phyloP scores from a whole-genome alignment of 2,888 invertebrate species.

The Acronicta aceris region DNA sequence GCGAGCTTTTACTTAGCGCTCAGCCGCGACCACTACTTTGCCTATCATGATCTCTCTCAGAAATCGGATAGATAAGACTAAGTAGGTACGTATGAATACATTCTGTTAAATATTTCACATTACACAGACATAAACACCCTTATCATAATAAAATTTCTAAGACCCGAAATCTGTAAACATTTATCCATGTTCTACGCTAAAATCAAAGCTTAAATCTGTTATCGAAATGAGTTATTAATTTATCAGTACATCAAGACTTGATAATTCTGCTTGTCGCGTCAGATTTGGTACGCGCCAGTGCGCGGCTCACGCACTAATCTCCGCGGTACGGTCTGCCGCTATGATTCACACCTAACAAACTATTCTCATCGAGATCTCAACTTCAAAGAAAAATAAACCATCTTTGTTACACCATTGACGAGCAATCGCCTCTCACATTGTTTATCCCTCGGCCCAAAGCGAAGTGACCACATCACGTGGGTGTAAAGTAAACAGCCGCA shows the following conservation, averaged over 20 bases:
- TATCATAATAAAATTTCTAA: background rate
- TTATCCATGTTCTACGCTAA: slow-evolving; percentile 3
- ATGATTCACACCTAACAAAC: slow-evolving; percentile 75
- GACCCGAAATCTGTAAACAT: background rate
- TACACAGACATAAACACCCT: slow-evolving; percentile 3
- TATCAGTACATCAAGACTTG: slow-evolving; percentile 84
- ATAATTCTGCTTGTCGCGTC: slow-evolving; percentile 83
- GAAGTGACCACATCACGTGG: slow-evolving; percentile 86
- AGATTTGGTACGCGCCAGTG: slow-evolving; percentile 79
- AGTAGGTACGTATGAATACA: slow-evolving; percentile 6
- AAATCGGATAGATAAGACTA: slow-evolving; percentile 45
- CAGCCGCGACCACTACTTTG: slow-evolving; percentile 41
- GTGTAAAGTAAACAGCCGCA: slow-evolving; percentile 86
- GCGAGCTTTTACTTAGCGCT: slow-evolving; percentile 71
- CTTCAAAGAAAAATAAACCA: slow-evolving; percentile 84
- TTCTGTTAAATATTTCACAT: slow-evolving; percentile 10
- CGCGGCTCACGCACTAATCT: slow-evolving; percentile 79
- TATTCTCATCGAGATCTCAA: slow-evolving; percentile 80
- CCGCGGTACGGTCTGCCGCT: slow-evolving; percentile 77
- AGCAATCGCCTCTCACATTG: slow-evolving; percentile 87
- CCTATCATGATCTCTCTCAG: slow-evolving; percentile 56
- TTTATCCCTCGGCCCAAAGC: slow-evolving; percentile 85
- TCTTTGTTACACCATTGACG: slow-evolving; percentile 84
- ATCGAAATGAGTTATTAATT: slow-evolving; percentile 82
- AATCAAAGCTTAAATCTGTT: slow-evolving; percentile 51